phyloP scores from a whole-genome alignment of 1,140 invertebrate genomes.

The Drosophila micromelanica region DNA sequence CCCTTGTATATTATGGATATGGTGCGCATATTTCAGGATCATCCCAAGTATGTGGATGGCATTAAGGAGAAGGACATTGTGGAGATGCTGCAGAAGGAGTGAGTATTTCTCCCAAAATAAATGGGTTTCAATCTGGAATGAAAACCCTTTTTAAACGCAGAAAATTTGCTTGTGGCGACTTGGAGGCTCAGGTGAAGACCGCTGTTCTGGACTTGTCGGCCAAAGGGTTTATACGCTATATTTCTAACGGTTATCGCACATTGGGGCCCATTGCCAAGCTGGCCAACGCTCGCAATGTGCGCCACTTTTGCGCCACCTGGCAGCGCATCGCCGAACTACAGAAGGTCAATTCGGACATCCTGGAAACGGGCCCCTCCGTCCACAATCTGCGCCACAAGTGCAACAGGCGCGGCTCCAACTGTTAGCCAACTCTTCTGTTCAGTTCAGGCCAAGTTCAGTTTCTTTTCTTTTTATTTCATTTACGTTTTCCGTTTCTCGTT shows the following conservation, averaged over 20 bases:
- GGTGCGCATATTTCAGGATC: constrained; percentile 78
- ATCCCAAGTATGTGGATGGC: constrained; percentile 71
- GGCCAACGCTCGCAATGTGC: constrained; percentile 70
- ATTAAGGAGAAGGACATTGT: constrained; percentile 71
- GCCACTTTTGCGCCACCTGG: constrained; percentile 73
- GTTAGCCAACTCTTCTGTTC: not conserved
- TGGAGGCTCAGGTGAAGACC: constrained; percentile 74
- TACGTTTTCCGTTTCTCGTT: constrained; percentile 1
- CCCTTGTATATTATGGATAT: constrained; percentile 76
- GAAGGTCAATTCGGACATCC: constrained; percentile 55
- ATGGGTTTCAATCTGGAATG: too few relatives aligned
- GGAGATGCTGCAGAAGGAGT: constrained; percentile 77
- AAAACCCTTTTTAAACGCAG: constrained; percentile 13
- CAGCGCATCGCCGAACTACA: constrained; percentile 73
- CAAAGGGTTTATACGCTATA: constrained; percentile 72
- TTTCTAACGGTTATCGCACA: constrained; percentile 75
- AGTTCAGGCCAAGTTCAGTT: constrained; percentile 13
- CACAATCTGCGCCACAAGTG: constrained; percentile 29
- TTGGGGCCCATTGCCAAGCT: constrained; percentile 79
- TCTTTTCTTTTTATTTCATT: constrained; percentile 25
- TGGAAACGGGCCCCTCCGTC: constrained; percentile 26
- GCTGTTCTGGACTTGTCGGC: constrained; percentile 66
- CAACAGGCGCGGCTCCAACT: constrained; percentile 49
- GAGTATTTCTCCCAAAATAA: constrained; percentile 18
- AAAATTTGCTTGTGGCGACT: constrained; percentile 71